Evolutionary conservation across 2,888 invertebrate genomes (phyloP), one percentile per base, ranked within the genome.

Genomic region (Pyrocoelia pectoralis): DNA sequence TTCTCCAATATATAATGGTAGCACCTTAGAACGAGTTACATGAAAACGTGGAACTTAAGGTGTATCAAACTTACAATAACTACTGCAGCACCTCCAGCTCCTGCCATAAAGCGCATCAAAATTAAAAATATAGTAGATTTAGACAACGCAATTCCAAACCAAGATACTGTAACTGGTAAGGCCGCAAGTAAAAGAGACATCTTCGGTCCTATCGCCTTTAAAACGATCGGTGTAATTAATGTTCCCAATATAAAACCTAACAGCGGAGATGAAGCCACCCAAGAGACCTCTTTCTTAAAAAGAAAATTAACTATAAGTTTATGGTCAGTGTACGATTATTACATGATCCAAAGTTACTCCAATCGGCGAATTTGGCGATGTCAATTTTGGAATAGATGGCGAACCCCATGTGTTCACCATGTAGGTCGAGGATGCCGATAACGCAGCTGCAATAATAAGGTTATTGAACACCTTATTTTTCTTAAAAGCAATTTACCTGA

Each of bases 1-100:
- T 78, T 85, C 84, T 50, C 84, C 84, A 48, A 79, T 79, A 65
- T 82, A 82, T 76, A 82, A 80, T 1, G 82, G 79, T 5, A 79
- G 77, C 0, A 77, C 75, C 24, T 81, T 77, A n/a, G n/a, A n/a
- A n/a, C n/a, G 18, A 40, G 17, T 53, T 46, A 8, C 3, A 18
- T 48, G 17, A n/a, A 18, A 8, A 52, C 6, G 14, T 17, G 18
- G 9, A 40, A 18, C 15, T 53, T 18, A 53, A 4, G n/a, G 17
- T 13, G 5, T 8, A 40, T 2, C 5, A 3, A 8, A 61, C 60
- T 70, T 64, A 71, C 72, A 14, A 66, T 62, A 43, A 59, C 49
- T 12, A 68, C 58, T 0, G 92, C 89, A 17, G 92, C 92, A 43
- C 87, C 88, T 13, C 89, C 87, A 5, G 90, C 73, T 29, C 92